A percentile compares a stretch with the other conserved stretches of the same genome.
phyloP scores from a whole-genome alignment of 2,797 vertebrate species.

The Borostomias antarcticus region DNA sequence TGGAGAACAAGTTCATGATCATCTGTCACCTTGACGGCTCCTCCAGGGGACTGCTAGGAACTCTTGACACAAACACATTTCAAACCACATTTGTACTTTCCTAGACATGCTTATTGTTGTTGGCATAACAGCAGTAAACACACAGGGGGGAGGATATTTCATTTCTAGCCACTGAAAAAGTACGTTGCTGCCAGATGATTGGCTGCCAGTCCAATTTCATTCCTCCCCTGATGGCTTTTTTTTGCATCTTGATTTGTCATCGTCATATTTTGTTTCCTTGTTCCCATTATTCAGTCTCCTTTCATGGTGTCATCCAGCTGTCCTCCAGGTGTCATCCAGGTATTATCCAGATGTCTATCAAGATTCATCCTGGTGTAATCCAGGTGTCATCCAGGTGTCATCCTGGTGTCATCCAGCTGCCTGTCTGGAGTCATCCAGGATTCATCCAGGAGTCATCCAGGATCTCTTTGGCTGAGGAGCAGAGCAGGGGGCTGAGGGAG shows the following conservation, averaged over 20 bases:
- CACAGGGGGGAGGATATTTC: too few relatives aligned
- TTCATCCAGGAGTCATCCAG: too few relatives aligned
- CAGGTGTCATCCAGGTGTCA: not conserved
- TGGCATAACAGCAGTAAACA: not conserved
- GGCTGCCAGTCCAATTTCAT: too few relatives aligned
- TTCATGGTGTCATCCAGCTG: not conserved
- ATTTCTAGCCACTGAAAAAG: not conserved
- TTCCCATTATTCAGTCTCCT: not conserved
- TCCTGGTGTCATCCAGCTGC: too few relatives aligned
- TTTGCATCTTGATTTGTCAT: not conserved
- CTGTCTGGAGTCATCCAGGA: not conserved
- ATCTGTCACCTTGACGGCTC: conserved; percentile 31
- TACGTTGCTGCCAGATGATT: not conserved
- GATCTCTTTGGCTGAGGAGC: not conserved
- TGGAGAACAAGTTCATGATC: conserved; percentile 49
- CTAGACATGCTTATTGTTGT: not conserved
- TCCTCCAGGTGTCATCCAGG: not conserved
- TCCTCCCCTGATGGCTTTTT: not conserved
- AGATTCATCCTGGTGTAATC: not conserved
- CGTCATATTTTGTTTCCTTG: too few relatives aligned
- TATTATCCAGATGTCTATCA: not conserved
- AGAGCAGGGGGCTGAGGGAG: too few relatives aligned
- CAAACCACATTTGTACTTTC: not conserved
- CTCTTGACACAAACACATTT: not conserved
- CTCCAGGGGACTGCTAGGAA: not conserved